Conservation (phyloP, 1,140 invertebrate genomes). For the Lerema accius region DNA sequence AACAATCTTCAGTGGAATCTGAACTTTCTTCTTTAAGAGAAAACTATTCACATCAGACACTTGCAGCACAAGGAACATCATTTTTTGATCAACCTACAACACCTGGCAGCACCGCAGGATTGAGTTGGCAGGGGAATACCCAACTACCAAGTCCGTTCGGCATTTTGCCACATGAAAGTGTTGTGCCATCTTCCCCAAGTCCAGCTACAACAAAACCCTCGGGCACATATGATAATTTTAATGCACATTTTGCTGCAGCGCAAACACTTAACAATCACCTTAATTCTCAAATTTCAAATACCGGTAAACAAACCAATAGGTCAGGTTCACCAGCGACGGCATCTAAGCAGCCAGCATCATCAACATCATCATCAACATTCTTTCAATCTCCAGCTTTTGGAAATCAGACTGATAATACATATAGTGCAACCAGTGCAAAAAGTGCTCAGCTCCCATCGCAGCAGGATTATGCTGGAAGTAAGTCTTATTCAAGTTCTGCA, state of each 20-base stretch:
- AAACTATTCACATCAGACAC: conserved; percentile 84
- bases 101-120: conserved; percentile 79
- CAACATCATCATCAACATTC: conserved; percentile 83
- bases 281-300: conserved; percentile 84
- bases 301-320: conserved; percentile 80
- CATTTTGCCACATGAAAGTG: conserved; percentile 90
- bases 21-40: conserved; percentile 83
- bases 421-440: conserved; percentile 83
- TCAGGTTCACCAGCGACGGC: conserved; percentile 84
- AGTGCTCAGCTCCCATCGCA: conserved; percentile 81
- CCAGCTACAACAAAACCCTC: conserved; percentile 83
- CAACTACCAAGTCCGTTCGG: conserved; percentile 89
- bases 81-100: conserved; percentile 87
- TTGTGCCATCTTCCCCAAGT: conserved; percentile 86
- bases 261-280: conserved; percentile 86
- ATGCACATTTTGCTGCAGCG: conserved; percentile 86
- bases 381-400: conserved; percentile 85
- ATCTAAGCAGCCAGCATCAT: conserved; percentile 83
- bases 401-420: conserved; percentile 82
- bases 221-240: conserved; percentile 86
- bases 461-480: conserved; percentile 83
- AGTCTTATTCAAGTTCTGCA: conserved; percentile 84
- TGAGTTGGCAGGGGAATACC: conserved; percentile 86
- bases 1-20: conserved; percentile 83
- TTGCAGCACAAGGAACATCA: conserved; percentile 79